Conservation (phyloP, 2,888 invertebrate genomes). For the Mamestra brassicae region DNA sequence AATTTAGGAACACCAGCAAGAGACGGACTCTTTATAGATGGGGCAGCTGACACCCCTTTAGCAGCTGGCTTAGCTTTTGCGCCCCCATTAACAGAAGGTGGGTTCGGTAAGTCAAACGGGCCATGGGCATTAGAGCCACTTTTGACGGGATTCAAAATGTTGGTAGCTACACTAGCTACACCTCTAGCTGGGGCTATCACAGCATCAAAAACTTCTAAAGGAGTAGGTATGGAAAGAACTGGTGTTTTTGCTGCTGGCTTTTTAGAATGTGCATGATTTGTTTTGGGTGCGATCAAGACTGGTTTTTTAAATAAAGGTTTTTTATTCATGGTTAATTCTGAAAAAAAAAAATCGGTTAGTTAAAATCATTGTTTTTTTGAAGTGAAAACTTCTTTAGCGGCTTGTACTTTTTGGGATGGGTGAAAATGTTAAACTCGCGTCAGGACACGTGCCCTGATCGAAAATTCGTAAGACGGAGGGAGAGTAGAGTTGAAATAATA, state of each 20-base stretch:
- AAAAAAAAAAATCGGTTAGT: too few species aligned
- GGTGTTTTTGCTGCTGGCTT: not conserved
- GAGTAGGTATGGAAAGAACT: not conserved
- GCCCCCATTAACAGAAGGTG: not conserved
- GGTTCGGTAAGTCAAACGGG: not conserved
- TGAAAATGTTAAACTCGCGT: too few species aligned
- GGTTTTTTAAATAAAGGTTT: not conserved
- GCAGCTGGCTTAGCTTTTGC: not conserved
- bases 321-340: too few species aligned
- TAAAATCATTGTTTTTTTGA: too few species aligned
- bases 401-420: too few species aligned
- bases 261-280: not conserved
- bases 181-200: not conserved
- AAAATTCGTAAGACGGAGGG: too few species aligned
- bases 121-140: fast-evolving
- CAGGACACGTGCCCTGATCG: too few species aligned
- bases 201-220: not conserved
- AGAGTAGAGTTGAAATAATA: too few species aligned
- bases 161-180: not conserved
- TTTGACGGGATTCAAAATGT: not conserved
- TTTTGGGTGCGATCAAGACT: not conserved
- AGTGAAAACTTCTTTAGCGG: too few species aligned
- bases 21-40: not conserved
- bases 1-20: not conserved
- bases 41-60: not conserved